A percentile compares a stretch with the other conserved stretches of the same genome.
Conservation (phyloP, 2,113 vertebrate species). For the Mesoclemmys tuberculata region DNA sequence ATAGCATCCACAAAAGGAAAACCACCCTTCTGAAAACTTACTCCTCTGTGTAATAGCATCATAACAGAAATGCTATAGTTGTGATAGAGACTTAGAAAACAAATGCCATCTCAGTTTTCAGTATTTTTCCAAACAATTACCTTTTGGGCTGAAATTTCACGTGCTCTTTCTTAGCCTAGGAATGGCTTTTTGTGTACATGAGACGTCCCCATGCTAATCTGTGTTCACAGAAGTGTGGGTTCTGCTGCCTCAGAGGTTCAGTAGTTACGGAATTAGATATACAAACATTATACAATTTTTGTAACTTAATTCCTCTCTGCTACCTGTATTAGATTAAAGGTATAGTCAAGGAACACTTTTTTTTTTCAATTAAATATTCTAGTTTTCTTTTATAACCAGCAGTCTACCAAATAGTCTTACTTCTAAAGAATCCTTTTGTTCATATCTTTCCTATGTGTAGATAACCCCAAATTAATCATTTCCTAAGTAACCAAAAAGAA, state of each 20-base stretch:
- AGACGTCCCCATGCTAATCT: background rate
- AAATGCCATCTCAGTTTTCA: background rate
- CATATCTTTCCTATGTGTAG: background rate
- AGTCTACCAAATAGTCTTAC: background rate
- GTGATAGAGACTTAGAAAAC: background rate
- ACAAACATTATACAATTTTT: background rate
- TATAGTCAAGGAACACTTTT: background rate
- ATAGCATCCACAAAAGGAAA: background rate
- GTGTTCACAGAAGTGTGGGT: background rate
- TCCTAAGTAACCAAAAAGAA: background rate
- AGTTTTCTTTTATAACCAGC: background rate
- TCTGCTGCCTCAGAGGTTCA: background rate
- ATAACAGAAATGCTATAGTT: background rate
- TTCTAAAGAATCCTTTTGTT: background rate
- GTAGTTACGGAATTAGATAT: background rate
- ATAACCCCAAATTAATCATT: background rate
- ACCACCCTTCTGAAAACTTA: background rate
- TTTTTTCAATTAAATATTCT: background rate
- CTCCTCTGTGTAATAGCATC: background rate
- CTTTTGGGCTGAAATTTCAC: background rate
- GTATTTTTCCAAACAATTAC: background rate
- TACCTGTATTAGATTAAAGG: background rate
- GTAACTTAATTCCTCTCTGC: background rate
- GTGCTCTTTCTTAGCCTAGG: background rate
- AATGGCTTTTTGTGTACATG: background rate